A percentile compares a stretch with the other conserved stretches of the same genome.
Conservation (phyloP, 2,113 vertebrate species). For the Hyaena hyaena region DNA sequence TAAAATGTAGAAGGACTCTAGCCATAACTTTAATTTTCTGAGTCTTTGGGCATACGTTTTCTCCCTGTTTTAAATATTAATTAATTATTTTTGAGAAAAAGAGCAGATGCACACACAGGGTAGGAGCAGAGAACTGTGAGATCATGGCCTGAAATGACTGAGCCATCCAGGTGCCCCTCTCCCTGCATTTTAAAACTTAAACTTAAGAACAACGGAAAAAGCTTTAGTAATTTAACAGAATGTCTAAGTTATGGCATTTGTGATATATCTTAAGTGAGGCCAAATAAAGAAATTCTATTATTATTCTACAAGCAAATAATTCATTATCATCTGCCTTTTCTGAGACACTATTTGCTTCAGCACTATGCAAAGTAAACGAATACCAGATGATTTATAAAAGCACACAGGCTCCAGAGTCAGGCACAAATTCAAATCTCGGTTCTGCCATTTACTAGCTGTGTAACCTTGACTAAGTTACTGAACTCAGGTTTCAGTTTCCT, state of each 20-base stretch:
- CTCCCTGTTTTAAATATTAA: not conserved
- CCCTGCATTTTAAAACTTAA: slow-evolving; percentile 10
- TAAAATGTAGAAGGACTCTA: not conserved
- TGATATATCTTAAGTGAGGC: not conserved
- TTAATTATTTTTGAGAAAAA: no score
- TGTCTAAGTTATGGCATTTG: not conserved
- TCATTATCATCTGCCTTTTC: not conserved
- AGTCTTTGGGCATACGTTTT: not conserved
- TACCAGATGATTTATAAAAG: not conserved
- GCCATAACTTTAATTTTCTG: not conserved
- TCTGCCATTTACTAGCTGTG: not conserved
- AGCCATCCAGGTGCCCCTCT: no score
- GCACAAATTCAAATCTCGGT: not conserved
- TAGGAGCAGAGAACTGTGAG: no score
- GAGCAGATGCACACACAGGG: no score
- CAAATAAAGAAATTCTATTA: not conserved
- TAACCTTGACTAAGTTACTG: not conserved
- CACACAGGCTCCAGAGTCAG: not conserved
- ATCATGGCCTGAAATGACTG: no score
- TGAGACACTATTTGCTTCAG: not conserved
- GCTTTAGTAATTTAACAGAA: not conserved
- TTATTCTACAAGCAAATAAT: not conserved
- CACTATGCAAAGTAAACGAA: not conserved
- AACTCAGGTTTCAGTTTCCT: not conserved
- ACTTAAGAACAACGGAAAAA: not conserved